Evolutionary conservation across 2,797 vertebrate species (phyloP), one percentile per base, ranked within the genome.

Genomic region (Astyanax mexicanus): DNA sequence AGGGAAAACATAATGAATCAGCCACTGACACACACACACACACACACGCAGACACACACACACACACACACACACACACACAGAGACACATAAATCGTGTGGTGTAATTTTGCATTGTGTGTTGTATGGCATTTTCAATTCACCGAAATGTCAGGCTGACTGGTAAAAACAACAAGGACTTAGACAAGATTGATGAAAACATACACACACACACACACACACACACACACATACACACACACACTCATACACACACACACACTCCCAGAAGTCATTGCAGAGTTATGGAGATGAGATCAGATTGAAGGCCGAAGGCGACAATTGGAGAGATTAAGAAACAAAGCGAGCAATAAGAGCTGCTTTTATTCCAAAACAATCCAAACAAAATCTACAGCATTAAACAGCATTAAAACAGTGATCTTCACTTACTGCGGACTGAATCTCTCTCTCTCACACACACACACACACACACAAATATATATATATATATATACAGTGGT

Each of bases 1-100:
- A 37, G 38, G 42, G 13, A 54, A 42, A 66, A 66, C 27, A 67
- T 67, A 57, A 57, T 67, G 40, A 67, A 55, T 74, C 72, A 45
- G 72, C 72, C 11, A 57, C 9, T 64, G 8, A 35, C 4, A 47
- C 29, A 47, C 84, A 51, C 17, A 78, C 79, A 76, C 73, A n/a
- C n/a, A n/a, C n/a, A n/a, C n/a, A n/a, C 78, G 70, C 86, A 80
- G 81, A 82, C 74, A 77, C 79, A 72, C 71, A 35, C 71, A 81
- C 74, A 81, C 83, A 72, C 68, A 70, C 78, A 79, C 52, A 0
- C 75, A 84, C 78, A 81, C 13, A 0, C 60, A 55, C 64, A 52
- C 44, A 55, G 47, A 54, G 67, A 42, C 25, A 44, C 58, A 55
- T 27, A 37, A 52, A 60, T 25, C 25, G 52, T 7, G 21, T 44